phyloP scores from a whole-genome alignment of 1,140 invertebrate genomes.

The Reticulitermes speratus region DNA sequence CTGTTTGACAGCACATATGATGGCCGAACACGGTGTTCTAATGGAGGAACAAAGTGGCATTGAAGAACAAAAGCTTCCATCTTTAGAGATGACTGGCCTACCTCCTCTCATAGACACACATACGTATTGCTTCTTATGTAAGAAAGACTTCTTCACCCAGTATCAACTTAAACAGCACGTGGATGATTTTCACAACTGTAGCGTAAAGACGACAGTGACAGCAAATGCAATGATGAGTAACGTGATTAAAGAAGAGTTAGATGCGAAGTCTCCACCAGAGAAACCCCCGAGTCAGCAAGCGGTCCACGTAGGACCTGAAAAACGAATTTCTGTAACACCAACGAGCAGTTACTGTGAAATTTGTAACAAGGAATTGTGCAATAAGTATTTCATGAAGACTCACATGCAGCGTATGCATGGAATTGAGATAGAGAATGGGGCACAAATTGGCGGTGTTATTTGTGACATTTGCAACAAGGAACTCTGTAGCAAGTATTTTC shows the following conservation, averaged over 20 bases:
- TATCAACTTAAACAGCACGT: conserved; percentile 62
- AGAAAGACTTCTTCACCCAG: conserved; percentile 60
- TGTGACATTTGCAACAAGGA: conserved; percentile 98
- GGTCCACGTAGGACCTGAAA: conserved; percentile 1
- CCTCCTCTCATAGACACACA: background rate
- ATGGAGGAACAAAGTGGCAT: conserved; percentile 45
- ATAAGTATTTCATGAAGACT: conserved; percentile 99
- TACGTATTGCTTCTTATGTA: conserved; percentile 49
- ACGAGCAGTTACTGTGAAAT: conserved; percentile 95
- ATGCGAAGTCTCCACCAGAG: background rate
- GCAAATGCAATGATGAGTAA: background rate
- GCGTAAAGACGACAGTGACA: background rate
- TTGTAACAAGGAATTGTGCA: conserved; percentile 98
- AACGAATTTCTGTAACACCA: conserved; percentile 53
- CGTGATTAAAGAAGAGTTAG: background rate
- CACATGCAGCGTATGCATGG: conserved; percentile 99
- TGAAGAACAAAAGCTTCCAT: conserved; percentile 37
- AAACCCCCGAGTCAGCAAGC: background rate
- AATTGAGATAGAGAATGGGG: conserved; percentile 90
- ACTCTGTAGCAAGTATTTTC: conserved; percentile 95
- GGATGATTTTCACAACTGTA: conserved; percentile 47
- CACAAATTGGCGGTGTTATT: conserved; percentile 87
- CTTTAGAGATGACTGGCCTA: background rate
- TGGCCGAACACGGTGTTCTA: conserved; percentile 58
- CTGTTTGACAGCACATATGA: conserved; percentile 58